Evolutionary conservation across 2,888 invertebrate genomes (phyloP).

Genomic region (Netelia melanura): DNA sequence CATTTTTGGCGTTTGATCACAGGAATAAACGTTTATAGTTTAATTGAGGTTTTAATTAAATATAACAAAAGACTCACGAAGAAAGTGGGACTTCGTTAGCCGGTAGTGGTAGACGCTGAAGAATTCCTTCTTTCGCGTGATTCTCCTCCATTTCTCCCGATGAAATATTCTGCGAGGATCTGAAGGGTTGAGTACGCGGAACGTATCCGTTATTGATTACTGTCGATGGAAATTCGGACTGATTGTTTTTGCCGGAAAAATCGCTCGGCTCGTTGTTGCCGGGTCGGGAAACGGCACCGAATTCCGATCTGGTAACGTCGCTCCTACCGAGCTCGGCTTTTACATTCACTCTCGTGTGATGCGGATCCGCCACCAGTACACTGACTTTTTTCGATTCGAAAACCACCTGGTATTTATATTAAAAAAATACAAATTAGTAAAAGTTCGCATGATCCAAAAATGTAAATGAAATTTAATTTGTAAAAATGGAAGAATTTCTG

Average conservation of each 20-base stretch:
- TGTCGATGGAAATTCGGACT: slow-evolving; percentile 72
- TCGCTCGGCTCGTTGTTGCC: slow-evolving; percentile 32
- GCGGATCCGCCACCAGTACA: slow-evolving; percentile 89
- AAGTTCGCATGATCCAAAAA: not conserved
- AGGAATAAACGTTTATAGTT: no score
- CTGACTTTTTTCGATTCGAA: slow-evolving; percentile 90
- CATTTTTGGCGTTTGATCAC: slow-evolving; percentile 32
- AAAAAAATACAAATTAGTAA: not conserved
- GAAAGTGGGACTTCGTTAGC: slow-evolving; percentile 80
- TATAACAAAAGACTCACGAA: slow-evolving; percentile 75
- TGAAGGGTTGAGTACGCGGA: slow-evolving; percentile 76
- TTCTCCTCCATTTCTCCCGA: slow-evolving; percentile 75
- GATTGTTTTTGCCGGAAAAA: slow-evolving; percentile 62
- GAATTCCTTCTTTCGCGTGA: slow-evolving; percentile 65
- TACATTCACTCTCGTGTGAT: slow-evolving; percentile 88
- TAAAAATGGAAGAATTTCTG: no score
- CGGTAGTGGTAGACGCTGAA: slow-evolving; percentile 62
- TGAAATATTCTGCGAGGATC: slow-evolving; percentile 67
- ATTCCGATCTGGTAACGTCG: slow-evolving; percentile 69
- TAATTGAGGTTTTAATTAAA: no score
- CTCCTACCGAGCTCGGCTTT: slow-evolving; percentile 78
- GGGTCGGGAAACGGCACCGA: slow-evolving; percentile 32
- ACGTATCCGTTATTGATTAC: slow-evolving; percentile 71
- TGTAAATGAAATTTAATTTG: no score
- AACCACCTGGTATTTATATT: slow-evolving; percentile 86